These are phyloP conservation scores for Parnassius glacialis DNA, from an alignment of 2,888 invertebrate genomes.

Conservation along the genomic window DNA sequence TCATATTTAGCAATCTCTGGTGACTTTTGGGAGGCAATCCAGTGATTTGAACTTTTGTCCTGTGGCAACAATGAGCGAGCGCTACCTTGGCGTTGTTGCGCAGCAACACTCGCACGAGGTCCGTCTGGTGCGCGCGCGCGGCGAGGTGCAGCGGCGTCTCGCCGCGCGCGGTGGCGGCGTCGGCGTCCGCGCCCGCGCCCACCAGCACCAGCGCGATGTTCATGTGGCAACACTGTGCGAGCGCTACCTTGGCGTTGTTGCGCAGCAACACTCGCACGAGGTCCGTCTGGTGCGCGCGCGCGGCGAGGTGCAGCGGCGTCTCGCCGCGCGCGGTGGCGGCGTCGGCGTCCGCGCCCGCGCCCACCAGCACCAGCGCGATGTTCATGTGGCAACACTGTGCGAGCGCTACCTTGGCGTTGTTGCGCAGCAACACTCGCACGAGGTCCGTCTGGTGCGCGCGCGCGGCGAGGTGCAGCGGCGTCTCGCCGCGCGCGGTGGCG, in stretches of 20 bases:
- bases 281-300: conserved; percentile 98
- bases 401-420: conserved; percentile 92
- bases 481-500: conserved; percentile 97
- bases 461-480: conserved; percentile 97
- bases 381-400: too few species aligned
- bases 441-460: conserved; percentile 99
- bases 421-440: conserved; percentile 95
- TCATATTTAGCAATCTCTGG: too few species aligned
- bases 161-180: conserved; percentile 96
- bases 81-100: conserved; percentile 91
- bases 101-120: conserved; percentile 96
- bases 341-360: conserved; percentile 96
- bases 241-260: conserved; percentile 92
- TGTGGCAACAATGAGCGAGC: too few species aligned
- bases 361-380: conserved; percentile 95
- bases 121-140: conserved; percentile 98
- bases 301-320: conserved; percentile 97
- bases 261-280: conserved; percentile 96
- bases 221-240: too few species aligned
- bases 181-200: conserved; percentile 94
- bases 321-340: conserved; percentile 97
- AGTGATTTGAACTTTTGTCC: too few species aligned
- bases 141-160: conserved; percentile 98
- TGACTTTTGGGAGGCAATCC: too few species aligned
- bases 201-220: conserved; percentile 97